These are phyloP conservation scores for Ostrea denselamellosa DNA, from an alignment of 1,140 invertebrate species.

Conservation along the genomic window DNA sequence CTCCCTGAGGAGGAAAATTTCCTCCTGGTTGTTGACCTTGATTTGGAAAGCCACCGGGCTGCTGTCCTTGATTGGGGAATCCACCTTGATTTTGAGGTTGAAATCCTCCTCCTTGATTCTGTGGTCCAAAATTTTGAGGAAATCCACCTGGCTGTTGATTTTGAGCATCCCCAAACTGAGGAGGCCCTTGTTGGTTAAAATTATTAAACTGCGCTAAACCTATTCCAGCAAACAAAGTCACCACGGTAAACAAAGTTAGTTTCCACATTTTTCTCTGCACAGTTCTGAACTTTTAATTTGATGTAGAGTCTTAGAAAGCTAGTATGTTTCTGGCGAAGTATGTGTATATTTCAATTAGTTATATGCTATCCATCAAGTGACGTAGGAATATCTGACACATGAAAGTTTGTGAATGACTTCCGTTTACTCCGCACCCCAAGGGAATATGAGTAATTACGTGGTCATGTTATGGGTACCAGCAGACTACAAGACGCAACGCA, in stretches of 20 bases:
- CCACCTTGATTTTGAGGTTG: slow-evolving; percentile 13
- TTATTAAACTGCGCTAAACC: slow-evolving; percentile 29
- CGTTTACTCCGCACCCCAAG: not conserved
- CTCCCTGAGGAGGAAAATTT: slow-evolving; percentile 43
- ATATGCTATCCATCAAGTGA: slow-evolving; percentile 41
- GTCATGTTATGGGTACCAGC: slow-evolving; percentile 28
- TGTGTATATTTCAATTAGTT: slow-evolving; percentile 34
- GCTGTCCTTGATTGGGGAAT: not conserved
- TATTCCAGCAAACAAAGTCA: not conserved
- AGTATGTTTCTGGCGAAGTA: not conserved
- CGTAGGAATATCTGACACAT: slow-evolving; percentile 22
- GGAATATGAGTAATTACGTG: slow-evolving; percentile 1
- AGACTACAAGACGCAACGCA: not conserved
- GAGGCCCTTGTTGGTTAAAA: slow-evolving; percentile 5
- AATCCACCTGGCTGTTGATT: slow-evolving; percentile 36
- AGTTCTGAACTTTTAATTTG: not conserved
- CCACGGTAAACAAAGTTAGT: slow-evolving; percentile 14
- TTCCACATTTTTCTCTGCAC: not conserved
- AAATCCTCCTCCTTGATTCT: slow-evolving; percentile 34
- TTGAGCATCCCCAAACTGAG: not conserved
- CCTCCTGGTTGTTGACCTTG: slow-evolving; percentile 30
- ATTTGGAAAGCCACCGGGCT: slow-evolving; percentile 39
- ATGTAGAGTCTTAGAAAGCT: not conserved
- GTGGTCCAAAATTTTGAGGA: slow-evolving; percentile 19
- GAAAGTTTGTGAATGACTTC: not conserved